Evolutionary conservation across 2,888 invertebrate genomes (phyloP).

Genomic region (Cephus pulcher): DNA sequence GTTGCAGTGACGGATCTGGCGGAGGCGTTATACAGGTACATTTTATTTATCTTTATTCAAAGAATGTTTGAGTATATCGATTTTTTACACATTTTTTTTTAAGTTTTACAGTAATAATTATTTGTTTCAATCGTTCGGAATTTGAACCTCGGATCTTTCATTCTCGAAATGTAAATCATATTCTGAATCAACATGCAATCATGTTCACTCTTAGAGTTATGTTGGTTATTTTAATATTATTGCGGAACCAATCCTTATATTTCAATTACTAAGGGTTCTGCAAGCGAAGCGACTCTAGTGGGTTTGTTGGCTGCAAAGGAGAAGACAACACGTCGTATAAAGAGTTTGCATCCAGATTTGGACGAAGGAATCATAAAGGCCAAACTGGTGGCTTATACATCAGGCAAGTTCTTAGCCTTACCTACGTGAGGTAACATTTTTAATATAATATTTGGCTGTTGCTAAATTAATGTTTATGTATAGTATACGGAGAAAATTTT

Average conservation of each 20-base stretch:
- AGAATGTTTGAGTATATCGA: slow-evolving; percentile 6
- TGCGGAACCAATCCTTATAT: too few relatives aligned
- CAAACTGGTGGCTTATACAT: too few relatives aligned
- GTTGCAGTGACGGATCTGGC: slow-evolving; percentile 80
- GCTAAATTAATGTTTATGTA: too few relatives aligned
- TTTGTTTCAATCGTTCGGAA: too few relatives aligned
- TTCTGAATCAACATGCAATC: slow-evolving; percentile 77
- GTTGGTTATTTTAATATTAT: too few relatives aligned
- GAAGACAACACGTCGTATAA: slow-evolving; percentile 72
- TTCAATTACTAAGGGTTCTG: slow-evolving; percentile 77
- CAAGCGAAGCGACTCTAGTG: slow-evolving; percentile 89
- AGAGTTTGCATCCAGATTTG: slow-evolving; percentile 34
- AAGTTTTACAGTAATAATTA: too few relatives aligned
- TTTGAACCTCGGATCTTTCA: slow-evolving; percentile 75
- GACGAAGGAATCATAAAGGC: too few relatives aligned
- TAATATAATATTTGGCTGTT: too few relatives aligned
- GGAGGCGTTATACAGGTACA: slow-evolving; percentile 87
- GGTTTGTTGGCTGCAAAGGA: slow-evolving; percentile 84
- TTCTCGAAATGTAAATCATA: slow-evolving; percentile 80
- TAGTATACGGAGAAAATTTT: too few relatives aligned
- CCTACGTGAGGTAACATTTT: too few relatives aligned
- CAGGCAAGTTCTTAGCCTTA: too few relatives aligned
- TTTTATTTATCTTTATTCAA: slow-evolving; percentile 4
- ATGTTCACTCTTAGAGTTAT: neutral
- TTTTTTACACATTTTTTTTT: too few relatives aligned